Evolutionary conservation across 2,113 vertebrate genomes (phyloP), one percentile per base, ranked within the genome.

Genomic region (Solea solea): DNA sequence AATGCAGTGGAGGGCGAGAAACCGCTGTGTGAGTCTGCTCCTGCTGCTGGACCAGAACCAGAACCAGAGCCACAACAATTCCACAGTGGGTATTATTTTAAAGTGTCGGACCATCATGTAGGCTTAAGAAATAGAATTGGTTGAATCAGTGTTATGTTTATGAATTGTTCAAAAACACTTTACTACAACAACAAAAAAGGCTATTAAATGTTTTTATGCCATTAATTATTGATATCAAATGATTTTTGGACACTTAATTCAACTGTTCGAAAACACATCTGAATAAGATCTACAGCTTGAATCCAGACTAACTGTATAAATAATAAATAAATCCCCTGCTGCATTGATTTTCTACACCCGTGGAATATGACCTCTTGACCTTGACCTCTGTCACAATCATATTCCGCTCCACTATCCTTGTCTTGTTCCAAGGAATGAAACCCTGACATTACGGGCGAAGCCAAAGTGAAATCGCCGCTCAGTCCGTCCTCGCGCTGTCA

Each of bases 31-130:
- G 79, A 77, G 42, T 74, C 84, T 2, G 39, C 12, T 48, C 62
- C 61, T 51, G 68, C 72, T 15, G 58, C 85, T 50, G 80, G 61
- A 56, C 78, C 78, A 9, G 84, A 64, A 56, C 78, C 78, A 9
- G 84, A 87, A 59, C 69, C 83, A 55, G 85, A 90, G 61, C 77
- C 81, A 3, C 41, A 84, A 67, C 81, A 87, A 51, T 68, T 79
- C 76, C 56, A 50, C 79, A 92, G 90, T 92, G 92, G 89, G 90
- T 84, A 42, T 80, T 60, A 61, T 51, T 70, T 69, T 62, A 7
- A 49, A 10, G 60, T 49, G 49, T 15, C 44, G 53, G 44, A 54
- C 46, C 56, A 45, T 68, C 12, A 12, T 50, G 40, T 40, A 54
- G 41, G 21, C 50, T 59, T 49, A 41, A 13, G 2, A 25, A 21